Conservation (phyloP, 2,888 invertebrate species). For the Tachina fera region DNA sequence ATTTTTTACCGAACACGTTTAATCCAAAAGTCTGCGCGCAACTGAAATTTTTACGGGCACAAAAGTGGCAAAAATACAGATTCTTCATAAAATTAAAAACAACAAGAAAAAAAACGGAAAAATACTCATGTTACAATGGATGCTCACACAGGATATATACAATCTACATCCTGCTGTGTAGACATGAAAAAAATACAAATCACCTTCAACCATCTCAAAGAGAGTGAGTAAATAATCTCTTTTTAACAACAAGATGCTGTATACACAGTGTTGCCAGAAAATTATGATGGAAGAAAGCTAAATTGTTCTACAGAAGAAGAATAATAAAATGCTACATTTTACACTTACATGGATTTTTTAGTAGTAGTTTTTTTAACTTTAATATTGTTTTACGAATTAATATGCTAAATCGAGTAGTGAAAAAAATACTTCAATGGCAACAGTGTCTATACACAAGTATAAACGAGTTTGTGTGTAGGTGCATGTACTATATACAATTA, state of each 20-base stretch:
- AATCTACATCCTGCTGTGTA: constrained; percentile 46
- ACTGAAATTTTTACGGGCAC: constrained; percentile 64
- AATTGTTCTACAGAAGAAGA: too few relatives aligned
- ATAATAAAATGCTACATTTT: too few relatives aligned
- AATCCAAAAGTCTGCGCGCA: constrained; percentile 71
- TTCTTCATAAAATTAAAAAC: constrained; percentile 5
- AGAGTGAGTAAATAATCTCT: constrained; percentile 17
- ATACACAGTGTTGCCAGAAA: neutral
- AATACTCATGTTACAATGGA: constrained; percentile 42
- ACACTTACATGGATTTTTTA: too few relatives aligned
- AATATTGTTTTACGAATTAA: too few relatives aligned
- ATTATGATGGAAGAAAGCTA: too few relatives aligned
- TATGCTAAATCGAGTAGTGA: too few relatives aligned
- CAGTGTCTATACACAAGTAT: too few relatives aligned
- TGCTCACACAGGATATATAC: constrained; percentile 59
- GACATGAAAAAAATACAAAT: constrained; percentile 29
- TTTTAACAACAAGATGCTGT: constrained; percentile 51
- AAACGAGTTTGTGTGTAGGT: too few relatives aligned
- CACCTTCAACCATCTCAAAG: neutral
- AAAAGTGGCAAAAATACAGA: constrained; percentile 50
- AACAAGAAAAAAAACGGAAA: constrained; percentile 16
- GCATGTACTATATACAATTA: neutral
- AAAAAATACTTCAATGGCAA: too few relatives aligned
- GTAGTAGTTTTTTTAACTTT: too few relatives aligned
- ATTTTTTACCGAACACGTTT: constrained; percentile 63